A percentile compares a stretch with the other conserved stretches of the same genome.
Conservation (phyloP, 2,113 vertebrate species). For the Emydura subglobosa region DNA sequence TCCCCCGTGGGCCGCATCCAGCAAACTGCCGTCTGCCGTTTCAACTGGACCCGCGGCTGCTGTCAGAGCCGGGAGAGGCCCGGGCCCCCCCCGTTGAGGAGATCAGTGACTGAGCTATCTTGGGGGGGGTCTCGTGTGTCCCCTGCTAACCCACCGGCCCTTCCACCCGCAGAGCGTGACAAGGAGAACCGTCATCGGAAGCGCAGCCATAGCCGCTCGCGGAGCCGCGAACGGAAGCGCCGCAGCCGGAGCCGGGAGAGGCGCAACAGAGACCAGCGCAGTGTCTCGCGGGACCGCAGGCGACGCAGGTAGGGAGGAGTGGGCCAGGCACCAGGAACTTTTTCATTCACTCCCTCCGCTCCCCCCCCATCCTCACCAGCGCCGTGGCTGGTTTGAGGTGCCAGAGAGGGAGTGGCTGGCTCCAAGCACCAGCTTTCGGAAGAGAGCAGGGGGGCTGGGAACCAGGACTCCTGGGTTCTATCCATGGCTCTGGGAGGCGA, state of each 20-base stretch:
- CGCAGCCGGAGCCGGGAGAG: slow-evolving; percentile 90
- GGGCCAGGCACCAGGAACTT: not conserved
- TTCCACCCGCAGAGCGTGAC: slow-evolving; percentile 82
- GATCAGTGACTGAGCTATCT: not conserved
- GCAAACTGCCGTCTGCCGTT: not conserved
- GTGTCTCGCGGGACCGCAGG: slow-evolving; percentile 74
- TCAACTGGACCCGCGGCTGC: not conserved
- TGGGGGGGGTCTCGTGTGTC: not conserved
- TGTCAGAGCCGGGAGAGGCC: not conserved
- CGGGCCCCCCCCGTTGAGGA: not conserved
- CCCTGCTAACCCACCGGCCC: not conserved
- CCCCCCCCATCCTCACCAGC: not conserved
- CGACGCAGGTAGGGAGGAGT: slow-evolving; percentile 21
- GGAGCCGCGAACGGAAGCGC: slow-evolving; percentile 89
- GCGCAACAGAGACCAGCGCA: slow-evolving; percentile 82
- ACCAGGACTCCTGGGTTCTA: not conserved
- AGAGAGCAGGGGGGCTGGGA: not conserved
- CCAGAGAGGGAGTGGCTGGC: not conserved
- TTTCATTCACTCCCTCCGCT: not conserved
- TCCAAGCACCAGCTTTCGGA: not conserved
- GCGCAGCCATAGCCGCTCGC: slow-evolving; percentile 89
- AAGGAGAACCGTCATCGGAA: slow-evolving; percentile 93
- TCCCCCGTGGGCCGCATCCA: not conserved
- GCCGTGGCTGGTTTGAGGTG: not conserved
- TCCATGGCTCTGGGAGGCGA: no score